Base-by-base conservation (phyloP, 2,113 vertebrate genomes). In the Smithornis capensis region DNA sequence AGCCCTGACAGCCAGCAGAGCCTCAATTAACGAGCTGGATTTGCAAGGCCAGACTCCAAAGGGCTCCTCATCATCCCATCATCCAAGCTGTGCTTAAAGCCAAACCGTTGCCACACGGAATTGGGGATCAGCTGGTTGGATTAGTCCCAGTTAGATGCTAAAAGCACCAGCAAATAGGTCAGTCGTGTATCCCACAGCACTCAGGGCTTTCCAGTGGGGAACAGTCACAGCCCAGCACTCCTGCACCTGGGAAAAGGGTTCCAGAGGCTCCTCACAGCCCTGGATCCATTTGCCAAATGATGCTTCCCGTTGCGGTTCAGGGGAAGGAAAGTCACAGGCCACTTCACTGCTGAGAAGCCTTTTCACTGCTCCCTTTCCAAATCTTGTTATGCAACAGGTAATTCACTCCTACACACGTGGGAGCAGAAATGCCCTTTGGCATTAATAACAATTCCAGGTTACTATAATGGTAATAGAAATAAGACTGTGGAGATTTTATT, bases 31-130 rank as follows among this genome's bases (percentile, higher is more conserved):
- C 47, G 28, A 70, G 70, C 92, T 82, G n/a, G 3, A 60, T 55
- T 82, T 76, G 31, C 76, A 56, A 89, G 65, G 77, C 68, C 80
- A 63, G 79, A 42, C n/a, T 90, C 83, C 62, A 50, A 96, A 95
- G 71, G 11, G 57, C 77, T 89, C 45, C 77, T 87, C 57, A 24
- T 49, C 80, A 82, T 44, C 82, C 82, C 56, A n/a, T 76, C 73
- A 53, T 13, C 38, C 33, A 71, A 59, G 23, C 44, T 17, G 1
- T 55, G 50, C 60, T 80, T 52, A 47, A 83, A 92, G 83, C 31
- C 37, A n/a, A 3, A 9, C 35, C 68, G 27, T 55, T 53, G 9
- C 0, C 33, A 65, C 35, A 10, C 7, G 28, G 86, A 55, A 81
- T 0, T 62, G 33, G 60, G 28, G 52, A 86, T 67, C 80, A 77